These are phyloP conservation scores for Carollia perspicillata DNA, from an alignment of 2,113 vertebrate species.

Conservation along the genomic window DNA sequence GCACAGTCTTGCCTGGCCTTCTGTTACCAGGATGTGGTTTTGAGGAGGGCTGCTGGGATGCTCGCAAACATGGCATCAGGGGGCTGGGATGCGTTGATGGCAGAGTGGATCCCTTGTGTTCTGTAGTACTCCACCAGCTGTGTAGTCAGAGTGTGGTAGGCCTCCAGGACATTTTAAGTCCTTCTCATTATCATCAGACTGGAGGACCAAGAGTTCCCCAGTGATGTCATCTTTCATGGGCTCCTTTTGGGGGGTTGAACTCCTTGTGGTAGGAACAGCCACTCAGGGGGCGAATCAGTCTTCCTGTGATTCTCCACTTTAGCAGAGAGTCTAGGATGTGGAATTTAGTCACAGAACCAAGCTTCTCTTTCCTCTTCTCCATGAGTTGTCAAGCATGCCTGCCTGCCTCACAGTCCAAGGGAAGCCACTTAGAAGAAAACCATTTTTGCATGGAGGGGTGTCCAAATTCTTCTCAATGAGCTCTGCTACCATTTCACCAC, in stretches of 20 bases:
- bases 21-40: conserved; percentile 83
- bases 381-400: too few species aligned
- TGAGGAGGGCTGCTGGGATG: conserved; percentile 95
- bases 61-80: conserved; percentile 92
- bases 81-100: conserved; percentile 89
- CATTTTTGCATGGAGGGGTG: too few species aligned
- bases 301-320: conserved; percentile 94
- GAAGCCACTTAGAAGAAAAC: too few species aligned
- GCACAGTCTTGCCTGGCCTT: conserved; percentile 79
- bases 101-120: conserved; percentile 85
- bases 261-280: conserved; percentile 97
- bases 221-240: conserved; percentile 97
- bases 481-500: conserved; percentile 32
- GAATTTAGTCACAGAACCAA: conserved; percentile 96
- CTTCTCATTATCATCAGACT: conserved; percentile 93
- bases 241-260: conserved; percentile 95
- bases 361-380: conserved; percentile 77
- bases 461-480: too few species aligned
- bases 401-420: too few species aligned
- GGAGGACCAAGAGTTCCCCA: conserved; percentile 91
- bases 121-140: conserved; percentile 93
- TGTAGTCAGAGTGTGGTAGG: conserved; percentile 92
- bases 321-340: conserved; percentile 91
- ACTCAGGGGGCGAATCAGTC: conserved; percentile 92
- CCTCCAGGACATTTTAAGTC: conserved; percentile 88